Conservation (phyloP, 2,888 invertebrate species). For the Tridacna crocea region DNA sequence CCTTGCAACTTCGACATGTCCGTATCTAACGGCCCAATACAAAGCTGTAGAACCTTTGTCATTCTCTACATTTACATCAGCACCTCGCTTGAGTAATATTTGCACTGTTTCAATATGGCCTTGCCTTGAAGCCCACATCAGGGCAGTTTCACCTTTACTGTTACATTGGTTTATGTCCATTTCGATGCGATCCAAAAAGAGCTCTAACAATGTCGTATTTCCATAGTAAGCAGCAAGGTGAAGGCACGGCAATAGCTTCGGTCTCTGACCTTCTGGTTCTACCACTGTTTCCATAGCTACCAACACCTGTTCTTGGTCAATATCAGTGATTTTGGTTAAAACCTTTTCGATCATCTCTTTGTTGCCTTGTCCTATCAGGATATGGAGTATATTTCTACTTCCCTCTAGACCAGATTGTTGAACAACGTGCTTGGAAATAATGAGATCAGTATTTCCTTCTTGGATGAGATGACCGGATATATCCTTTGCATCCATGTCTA, state of each 20-base stretch:
- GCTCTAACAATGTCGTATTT: constrained; percentile 64
- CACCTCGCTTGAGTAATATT: constrained; percentile 61
- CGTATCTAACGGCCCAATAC: constrained; percentile 82
- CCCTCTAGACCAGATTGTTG: constrained; percentile 52
- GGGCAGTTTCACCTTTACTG: constrained; percentile 79
- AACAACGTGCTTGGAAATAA: constrained; percentile 53
- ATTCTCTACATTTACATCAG: constrained; percentile 73
- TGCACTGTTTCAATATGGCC: constrained; percentile 67
- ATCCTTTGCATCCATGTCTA: constrained; percentile 33
- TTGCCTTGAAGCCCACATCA: constrained; percentile 80
- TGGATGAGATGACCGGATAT: constrained; percentile 37
- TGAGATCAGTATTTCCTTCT: constrained; percentile 40
- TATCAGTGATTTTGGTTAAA: constrained; percentile 30
- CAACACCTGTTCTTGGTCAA: constrained; percentile 3
- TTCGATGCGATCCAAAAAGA: constrained; percentile 64
- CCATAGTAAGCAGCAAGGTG: constrained; percentile 74
- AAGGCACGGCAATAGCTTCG: constrained; percentile 71
- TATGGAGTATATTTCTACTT: constrained; percentile 73
- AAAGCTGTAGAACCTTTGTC: constrained; percentile 82
- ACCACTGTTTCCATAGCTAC: constrained; percentile 67
- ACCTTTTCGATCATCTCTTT: constrained; percentile 58
- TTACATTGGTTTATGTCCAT: constrained; percentile 70
- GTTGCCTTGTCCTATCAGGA: constrained; percentile 69
- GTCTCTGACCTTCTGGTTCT: constrained; percentile 79
- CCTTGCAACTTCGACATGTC: constrained; percentile 70